Base-by-base conservation (phyloP, 2,113 vertebrate species). In the Eptatretus burgeri region DNA sequence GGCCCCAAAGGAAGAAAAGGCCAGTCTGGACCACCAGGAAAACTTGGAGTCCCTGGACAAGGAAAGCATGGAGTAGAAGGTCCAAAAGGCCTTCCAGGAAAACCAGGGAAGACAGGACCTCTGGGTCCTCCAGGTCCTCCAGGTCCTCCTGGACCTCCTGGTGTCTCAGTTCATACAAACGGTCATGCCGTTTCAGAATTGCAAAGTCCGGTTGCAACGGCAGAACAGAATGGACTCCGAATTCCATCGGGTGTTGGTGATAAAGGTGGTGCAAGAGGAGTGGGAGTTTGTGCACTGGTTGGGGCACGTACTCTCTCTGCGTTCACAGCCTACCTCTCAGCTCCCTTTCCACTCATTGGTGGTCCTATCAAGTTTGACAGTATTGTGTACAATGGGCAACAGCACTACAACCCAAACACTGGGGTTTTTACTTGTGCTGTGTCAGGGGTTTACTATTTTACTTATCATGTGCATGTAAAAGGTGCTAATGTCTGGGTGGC, bases 401-500 rank as follows among this genome's bases (percentile, higher is more conserved):
- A 88, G 0, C 80, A 83, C 72, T 98, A 98, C 75, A 89, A 84
- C 72, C 72, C 89, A 0, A 74, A 78, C 63, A 93, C 85, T 0
- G 87, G 89, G 52, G 83, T 94, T 69, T 98, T 98, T 74, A 94
- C 85, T 63, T 85, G 85, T 71, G 82, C 86, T 0, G 20, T 93
- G 13, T 78, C 85, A 0, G 91, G 91, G 60, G 78, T 98, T 72
- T 98, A 93, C 75, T 98, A 98, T 77, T 98, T 98, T 66, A 80
- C 87, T 64, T 98, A 98, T 71, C 91, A 98, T 0, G 84, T 96
- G 72, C 91, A 98, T 0, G 81, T 94, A 72, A 96, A 98, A 79
- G 91, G 89, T 77, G 91, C 84, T 67, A 93, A 80, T 9, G 76
- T 93, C 65, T 96, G 91, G 91, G 89, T 98, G 78, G 89, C 91